phyloP scores from a whole-genome alignment of 2,113 vertebrate genomes.

The Menidia beryllina region DNA sequence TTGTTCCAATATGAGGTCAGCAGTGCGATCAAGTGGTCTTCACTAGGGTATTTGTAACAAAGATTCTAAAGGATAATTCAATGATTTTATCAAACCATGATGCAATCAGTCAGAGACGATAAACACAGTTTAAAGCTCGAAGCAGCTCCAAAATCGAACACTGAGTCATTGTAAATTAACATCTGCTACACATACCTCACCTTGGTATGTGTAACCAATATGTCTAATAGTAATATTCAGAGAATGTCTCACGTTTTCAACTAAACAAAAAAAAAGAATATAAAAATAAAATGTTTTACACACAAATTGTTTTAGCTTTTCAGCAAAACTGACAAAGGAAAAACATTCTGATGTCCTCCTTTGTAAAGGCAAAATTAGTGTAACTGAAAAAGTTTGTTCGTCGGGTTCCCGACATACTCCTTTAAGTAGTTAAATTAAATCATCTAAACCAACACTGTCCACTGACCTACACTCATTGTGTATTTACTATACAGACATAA shows the following conservation, averaged over 20 bases:
- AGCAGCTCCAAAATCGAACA: slow-evolving; percentile 51
- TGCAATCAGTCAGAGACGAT: slow-evolving; percentile 9
- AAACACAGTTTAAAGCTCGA: slow-evolving; percentile 7
- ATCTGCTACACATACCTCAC: slow-evolving; percentile 10
- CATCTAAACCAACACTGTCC: slow-evolving; percentile 40
- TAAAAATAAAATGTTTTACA: slow-evolving; percentile 13
- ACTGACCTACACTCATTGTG: slow-evolving; percentile 23
- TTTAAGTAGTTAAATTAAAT: slow-evolving; percentile 48
- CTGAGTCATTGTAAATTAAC: slow-evolving; percentile 30
- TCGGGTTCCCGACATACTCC: background rate
- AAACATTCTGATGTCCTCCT: slow-evolving; percentile 11
- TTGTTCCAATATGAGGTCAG: no score
- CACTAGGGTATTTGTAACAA: no score
- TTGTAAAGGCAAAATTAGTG: slow-evolving; percentile 26
- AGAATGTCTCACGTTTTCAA: slow-evolving; percentile 11
- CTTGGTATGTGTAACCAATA: background rate
- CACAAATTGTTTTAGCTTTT: slow-evolving; percentile 6
- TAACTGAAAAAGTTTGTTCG: slow-evolving; percentile 12
- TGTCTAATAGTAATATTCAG: slow-evolving; percentile 9
- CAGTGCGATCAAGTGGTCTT: no score
- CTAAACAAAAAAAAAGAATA: slow-evolving; percentile 11
- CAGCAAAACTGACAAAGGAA: slow-evolving; percentile 1
- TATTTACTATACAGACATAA: slow-evolving; percentile 27
- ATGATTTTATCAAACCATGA: slow-evolving; percentile 29
- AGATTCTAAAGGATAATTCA: background rate